A percentile compares a stretch with the other conserved stretches of the same genome.
These are phyloP conservation scores for Calephelis nemesis DNA, from an alignment of 1,140 invertebrate genomes.

Conservation along the genomic window DNA sequence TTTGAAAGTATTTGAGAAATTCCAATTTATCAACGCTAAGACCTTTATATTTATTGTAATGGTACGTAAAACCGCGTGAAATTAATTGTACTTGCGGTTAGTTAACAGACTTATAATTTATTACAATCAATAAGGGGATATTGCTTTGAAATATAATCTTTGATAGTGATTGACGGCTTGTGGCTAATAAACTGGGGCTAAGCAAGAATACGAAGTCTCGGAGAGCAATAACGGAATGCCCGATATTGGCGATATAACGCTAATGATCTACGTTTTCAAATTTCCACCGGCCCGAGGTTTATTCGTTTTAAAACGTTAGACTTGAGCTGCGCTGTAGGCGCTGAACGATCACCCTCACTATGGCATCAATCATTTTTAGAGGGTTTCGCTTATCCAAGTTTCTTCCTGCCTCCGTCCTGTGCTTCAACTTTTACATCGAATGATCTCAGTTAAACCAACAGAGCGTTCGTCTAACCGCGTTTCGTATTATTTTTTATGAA, in stretches of 20 bases:
- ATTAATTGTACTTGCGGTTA: too few relatives aligned
- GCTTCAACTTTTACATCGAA: slow-evolving; percentile 71
- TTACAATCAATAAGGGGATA: background rate
- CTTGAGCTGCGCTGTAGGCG: slow-evolving; percentile 34
- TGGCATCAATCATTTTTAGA: slow-evolving; percentile 79
- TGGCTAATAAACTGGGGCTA: slow-evolving; percentile 41
- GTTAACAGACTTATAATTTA: too few relatives aligned
- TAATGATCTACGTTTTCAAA: slow-evolving; percentile 75
- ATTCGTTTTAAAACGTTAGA: slow-evolving; percentile 73
- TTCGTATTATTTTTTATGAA: slow-evolving; percentile 77
- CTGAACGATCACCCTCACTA: slow-evolving; percentile 51
- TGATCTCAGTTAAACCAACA: slow-evolving; percentile 77
- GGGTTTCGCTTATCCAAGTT: slow-evolving; percentile 77
- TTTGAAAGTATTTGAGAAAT: too few relatives aligned
- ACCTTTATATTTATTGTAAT: too few relatives aligned
- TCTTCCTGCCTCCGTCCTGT: slow-evolving; percentile 66
- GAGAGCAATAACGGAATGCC: slow-evolving; percentile 60
- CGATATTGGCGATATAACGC: slow-evolving; percentile 54
- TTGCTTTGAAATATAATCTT: slow-evolving; percentile 43
- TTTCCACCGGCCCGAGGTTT: slow-evolving; percentile 69
- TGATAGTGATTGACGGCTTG: slow-evolving; percentile 49
- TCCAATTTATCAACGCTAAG: too few relatives aligned
- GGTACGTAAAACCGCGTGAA: too few relatives aligned
- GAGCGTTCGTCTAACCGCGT: slow-evolving; percentile 65
- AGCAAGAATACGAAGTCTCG: slow-evolving; percentile 56